A percentile compares a stretch with the other conserved stretches of the same genome.
Evolutionary conservation across 2,888 invertebrate species (phyloP).

Genomic region (Caenorhabditis parvicauda): DNA sequence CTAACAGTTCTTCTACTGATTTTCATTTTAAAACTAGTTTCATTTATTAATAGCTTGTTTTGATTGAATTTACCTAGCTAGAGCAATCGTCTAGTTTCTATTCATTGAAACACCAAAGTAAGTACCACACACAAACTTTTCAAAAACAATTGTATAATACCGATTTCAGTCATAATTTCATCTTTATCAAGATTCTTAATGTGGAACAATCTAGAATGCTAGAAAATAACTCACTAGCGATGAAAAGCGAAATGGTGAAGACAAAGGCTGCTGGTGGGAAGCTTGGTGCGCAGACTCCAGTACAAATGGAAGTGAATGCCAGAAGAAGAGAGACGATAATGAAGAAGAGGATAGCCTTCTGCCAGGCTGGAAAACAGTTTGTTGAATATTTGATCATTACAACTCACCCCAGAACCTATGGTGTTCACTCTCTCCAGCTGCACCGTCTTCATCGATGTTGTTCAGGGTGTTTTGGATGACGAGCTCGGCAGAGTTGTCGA

Average conservation of each 20-base stretch:
- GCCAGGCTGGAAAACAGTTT: conserved; percentile 47
- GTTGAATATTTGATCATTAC: neutral
- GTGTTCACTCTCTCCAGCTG: conserved; percentile 60
- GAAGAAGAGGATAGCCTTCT: conserved; percentile 60
- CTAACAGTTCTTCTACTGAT: no score
- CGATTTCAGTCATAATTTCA: neutral
- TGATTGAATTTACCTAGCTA: no score
- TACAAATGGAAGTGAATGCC: conserved; percentile 57
- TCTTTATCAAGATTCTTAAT: neutral
- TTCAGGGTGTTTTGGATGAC: conserved; percentile 60
- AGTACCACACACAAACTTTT: neutral
- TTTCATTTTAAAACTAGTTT: no score
- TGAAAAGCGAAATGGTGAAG: conserved; percentile 56
- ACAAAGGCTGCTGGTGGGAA: conserved; percentile 54
- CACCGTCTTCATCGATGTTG: conserved; percentile 60
- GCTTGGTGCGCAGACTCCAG: conserved; percentile 58
- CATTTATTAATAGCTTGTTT: no score
- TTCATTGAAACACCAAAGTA: no score
- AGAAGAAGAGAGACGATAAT: conserved; percentile 54
- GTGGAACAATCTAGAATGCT: neutral
- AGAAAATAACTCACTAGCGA: conserved; percentile 47
- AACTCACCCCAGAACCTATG: conserved; percentile 55
- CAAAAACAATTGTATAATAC: neutral
- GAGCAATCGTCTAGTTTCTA: no score
- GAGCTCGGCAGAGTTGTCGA: conserved; percentile 59